These are phyloP conservation scores for Lamproptera curius DNA, from an alignment of 2,888 invertebrate species.

Conservation along the genomic window DNA sequence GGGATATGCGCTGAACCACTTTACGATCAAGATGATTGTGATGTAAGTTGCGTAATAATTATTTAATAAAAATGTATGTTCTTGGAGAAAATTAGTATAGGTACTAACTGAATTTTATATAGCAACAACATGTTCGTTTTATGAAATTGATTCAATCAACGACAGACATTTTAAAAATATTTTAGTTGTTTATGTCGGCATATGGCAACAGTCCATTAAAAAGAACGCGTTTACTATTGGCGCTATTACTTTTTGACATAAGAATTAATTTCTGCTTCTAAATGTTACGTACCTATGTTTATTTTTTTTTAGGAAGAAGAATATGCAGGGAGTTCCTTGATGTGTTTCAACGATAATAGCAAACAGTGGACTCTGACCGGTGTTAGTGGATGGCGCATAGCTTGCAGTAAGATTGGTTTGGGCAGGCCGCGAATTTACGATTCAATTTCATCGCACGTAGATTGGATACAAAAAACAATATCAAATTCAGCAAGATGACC, in stretches of 20 bases:
- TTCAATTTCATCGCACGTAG: constrained; percentile 88
- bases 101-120: too few relatives aligned
- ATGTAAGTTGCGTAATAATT: constrained; percentile 82
- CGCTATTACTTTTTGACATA: too few relatives aligned
- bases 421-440: constrained; percentile 91
- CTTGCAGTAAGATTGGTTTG: constrained; percentile 86
- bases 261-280: too few relatives aligned
- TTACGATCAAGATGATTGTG: constrained; percentile 89
- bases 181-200: too few relatives aligned
- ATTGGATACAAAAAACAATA: constrained; percentile 90
- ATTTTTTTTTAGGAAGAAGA: constrained; percentile 84
- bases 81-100: too few relatives aligned
- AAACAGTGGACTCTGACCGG: constrained; percentile 89
- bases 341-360: constrained; percentile 85
- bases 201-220: too few relatives aligned
- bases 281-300: not conserved
- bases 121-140: too few relatives aligned
- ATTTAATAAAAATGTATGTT: too few relatives aligned
- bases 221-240: too few relatives aligned
- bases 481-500: constrained; percentile 71
- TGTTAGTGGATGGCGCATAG: constrained; percentile 91
- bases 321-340: constrained; percentile 91
- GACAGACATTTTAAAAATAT: too few relatives aligned
- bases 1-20: constrained; percentile 90
- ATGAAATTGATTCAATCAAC: too few relatives aligned